Base-by-base conservation (phyloP, 2,113 vertebrate species). In the Ophthalmolycus amberensis region DNA sequence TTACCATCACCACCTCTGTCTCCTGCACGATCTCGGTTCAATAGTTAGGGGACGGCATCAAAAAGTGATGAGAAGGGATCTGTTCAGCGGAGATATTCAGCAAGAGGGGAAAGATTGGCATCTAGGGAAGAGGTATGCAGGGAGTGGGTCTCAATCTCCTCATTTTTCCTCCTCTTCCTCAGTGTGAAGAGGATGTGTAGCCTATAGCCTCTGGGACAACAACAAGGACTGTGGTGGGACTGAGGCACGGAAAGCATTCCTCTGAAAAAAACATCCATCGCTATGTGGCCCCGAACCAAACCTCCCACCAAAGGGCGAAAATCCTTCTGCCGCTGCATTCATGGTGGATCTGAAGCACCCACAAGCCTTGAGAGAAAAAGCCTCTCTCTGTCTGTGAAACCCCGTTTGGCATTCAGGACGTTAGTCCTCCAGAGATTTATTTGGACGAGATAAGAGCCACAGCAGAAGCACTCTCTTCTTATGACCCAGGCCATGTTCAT, bases 161-260 rank as follows among this genome's bases (percentile, higher is more conserved):
- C 88, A 90, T 91, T 91, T 91, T 90, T 89, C 91, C 91, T 90
- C 90, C 88, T 90, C 86, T 90, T 88, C 84, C 75, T 79, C 37
- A 1, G 16, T 59, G 58, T 86, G 90, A 89, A 75, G 85, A 90
- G 87, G 90, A 91, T 80, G 82, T 81, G 74, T 32, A 42, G 71
- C 81, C 71, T 9, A 29, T 29, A 60, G 86, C 87, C 77, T 86
- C 80, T 75, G 77, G 80, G 80, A 92, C 83, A 91, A 90, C 86
- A 94, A 92, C 91, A 90, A 92, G 79, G 81, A 62, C 85, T 83
- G 85, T 88, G 84, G 93, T 92, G 92, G 88, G 91, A 88, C 86
- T 11, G 69, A 89, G 83, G 92, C 88, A 91, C 59, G 92, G 92
- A 76, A 94, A 92, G 91, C 90, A 94, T 94, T 92, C 88, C 72